Conservation (phyloP, 2,797 vertebrate species). For the Orestias chungarensis region DNA sequence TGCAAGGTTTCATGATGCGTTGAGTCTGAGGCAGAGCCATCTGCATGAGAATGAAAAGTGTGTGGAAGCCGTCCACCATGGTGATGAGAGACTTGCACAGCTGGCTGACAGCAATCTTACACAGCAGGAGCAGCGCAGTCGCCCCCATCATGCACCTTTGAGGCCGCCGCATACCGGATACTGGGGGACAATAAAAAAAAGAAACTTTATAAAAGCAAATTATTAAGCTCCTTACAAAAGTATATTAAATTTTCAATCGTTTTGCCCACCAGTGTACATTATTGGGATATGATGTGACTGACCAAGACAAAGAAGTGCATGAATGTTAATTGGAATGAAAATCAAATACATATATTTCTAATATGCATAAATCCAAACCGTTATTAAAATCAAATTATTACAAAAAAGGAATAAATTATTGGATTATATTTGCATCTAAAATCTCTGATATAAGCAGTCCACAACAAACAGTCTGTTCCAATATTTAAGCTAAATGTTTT, state of each 20-base stretch:
- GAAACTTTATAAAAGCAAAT: not conserved
- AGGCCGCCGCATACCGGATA: constrained; percentile 56
- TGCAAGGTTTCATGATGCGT: not conserved
- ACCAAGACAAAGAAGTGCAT: not conserved
- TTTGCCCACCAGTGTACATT: not conserved
- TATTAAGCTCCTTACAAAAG: too few relatives aligned
- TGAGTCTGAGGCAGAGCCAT: constrained; percentile 41
- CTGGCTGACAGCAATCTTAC: constrained; percentile 70
- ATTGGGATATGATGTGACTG: not conserved
- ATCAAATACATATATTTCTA: not conserved
- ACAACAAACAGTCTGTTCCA: too few relatives aligned
- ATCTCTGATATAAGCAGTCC: too few relatives aligned
- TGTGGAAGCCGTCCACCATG: constrained; percentile 79
- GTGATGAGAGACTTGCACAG: constrained; percentile 77
- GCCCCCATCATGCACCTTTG: constrained; percentile 65
- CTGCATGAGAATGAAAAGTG: constrained; percentile 71
- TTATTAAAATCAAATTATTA: too few relatives aligned
- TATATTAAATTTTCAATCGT: not conserved
- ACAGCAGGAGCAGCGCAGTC: constrained; percentile 68
- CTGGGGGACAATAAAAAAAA: constrained; percentile 20
- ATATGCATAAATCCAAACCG: too few relatives aligned
- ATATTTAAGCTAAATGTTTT: too few relatives aligned
- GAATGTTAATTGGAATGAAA: not conserved
- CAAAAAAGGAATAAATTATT: too few relatives aligned
- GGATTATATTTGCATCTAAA: too few relatives aligned